Percentiles rank a stretch among this genome's conserved stretches.
These are phyloP conservation scores for Columbina picui DNA, from an alignment of 2,113 vertebrate species.

Conservation along the genomic window DNA sequence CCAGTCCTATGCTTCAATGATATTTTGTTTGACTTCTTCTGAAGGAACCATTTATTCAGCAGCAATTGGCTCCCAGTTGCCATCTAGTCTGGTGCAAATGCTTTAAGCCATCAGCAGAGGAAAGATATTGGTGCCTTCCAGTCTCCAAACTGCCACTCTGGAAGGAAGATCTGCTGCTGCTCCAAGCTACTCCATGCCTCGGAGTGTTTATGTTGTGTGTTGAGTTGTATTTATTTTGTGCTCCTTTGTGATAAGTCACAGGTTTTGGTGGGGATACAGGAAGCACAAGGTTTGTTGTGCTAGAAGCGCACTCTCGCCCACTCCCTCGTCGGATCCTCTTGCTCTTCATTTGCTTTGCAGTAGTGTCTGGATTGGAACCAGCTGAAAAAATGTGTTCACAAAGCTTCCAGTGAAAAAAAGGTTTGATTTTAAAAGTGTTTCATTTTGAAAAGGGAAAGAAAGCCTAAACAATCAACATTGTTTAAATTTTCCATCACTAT, in stretches of 20 bases:
- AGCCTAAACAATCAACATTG: conserved; percentile 3
- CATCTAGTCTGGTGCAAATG: background rate
- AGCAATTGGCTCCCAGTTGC: background rate
- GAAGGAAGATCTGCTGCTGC: background rate
- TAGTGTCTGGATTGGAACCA: conserved; percentile 37
- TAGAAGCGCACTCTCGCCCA: background rate
- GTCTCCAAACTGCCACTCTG: background rate
- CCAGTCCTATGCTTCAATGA: rapidly evolving
- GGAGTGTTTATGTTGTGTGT: background rate
- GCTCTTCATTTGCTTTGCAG: background rate
- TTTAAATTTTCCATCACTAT: conserved; percentile 37
- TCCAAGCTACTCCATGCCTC: background rate
- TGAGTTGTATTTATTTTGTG: background rate
- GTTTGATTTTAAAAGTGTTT: conserved; percentile 53
- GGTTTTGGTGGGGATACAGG: background rate
- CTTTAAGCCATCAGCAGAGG: background rate
- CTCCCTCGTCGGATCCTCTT: background rate
- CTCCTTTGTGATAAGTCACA: background rate
- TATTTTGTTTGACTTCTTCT: background rate
- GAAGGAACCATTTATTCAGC: background rate
- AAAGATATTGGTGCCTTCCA: background rate
- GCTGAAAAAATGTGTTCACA: conserved; percentile 31
- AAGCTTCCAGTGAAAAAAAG: background rate
- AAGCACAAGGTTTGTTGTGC: background rate
- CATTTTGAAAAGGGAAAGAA: conserved; percentile 52